Evolutionary conservation across 2,888 invertebrate species (phyloP), one percentile per base, ranked within the genome.

Genomic region (Bedellia somnulentella): DNA sequence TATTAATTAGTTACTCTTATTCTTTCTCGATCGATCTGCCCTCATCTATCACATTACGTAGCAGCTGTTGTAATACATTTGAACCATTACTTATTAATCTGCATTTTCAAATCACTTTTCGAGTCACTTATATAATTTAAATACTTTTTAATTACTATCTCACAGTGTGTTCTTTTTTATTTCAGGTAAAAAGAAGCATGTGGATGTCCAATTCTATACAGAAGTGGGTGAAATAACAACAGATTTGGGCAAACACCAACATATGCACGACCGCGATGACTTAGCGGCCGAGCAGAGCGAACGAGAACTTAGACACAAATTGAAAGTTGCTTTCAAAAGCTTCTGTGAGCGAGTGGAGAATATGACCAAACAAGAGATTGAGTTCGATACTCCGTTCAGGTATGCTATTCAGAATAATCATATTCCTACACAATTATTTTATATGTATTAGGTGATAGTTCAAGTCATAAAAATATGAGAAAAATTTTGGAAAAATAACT

Each of bases 181-280:
- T n/a, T n/a, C 41, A 78, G 77, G 77, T 25, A 96, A 96, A 76
- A 99, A 99, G 81, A 98, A 99, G 54, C 98, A 99, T 47, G 85
- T 93, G 1, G 98, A 99, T 70, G 97, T 99, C 4, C 98, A 99
- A 60, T 99, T 99, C 75, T 99, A 98, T 62, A 99, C 99, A 1
- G 99, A 99, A 75, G 99, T 99, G 31, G 99, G 99, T 47, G 99
- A 99, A 75, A 97, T 99, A 35, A 98, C 98, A 0, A 99, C 99
- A 0, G 99, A 99, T 79, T 80, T 99, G 47, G 98, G 98, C 25
- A 99, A 99, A 63, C 97, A 98, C 61, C 98, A 99, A 58, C 97
- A 99, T 63, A 98, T 99, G 97, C 98, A 99, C 60, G 99, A 99
- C 70, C 81, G 98, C 24, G 99, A 99, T 62, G 99, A 99, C 76